Evolutionary conservation across 1,140 invertebrate species (phyloP), one percentile per base, ranked within the genome.

Genomic region (Hycleus cichorii): DNA sequence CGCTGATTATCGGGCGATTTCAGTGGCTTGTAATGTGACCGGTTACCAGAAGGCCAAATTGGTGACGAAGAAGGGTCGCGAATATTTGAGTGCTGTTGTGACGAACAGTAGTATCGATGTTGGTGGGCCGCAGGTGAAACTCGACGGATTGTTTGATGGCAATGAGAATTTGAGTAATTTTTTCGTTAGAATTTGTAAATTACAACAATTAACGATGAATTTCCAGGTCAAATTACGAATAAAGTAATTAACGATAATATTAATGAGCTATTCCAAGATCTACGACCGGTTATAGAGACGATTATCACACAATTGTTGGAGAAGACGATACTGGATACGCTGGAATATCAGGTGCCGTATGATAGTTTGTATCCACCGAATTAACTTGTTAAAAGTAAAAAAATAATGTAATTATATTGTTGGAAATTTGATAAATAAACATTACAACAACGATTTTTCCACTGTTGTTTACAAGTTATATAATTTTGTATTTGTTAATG

Each of bases 181-280:
- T 1, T 45, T 47, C 10, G 24, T 3, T 25, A 25, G 49, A 18
- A 3, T 12, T 27, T 8, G 18, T 50, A 7, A 32, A 48, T 48
- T 57, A 48, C 3, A 24, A n/a, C n/a, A 24, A 9, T 47, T 47
- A 47, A 24, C 18, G 27, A 10, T 49, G 43, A 12, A 54, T 11
- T 67, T 66, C 58, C 47, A 69, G 67, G 51, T 60, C 48, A 56
- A 26, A 60, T 61, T 12, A 67, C 65, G 2, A 69, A 69, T 45
- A 60, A 59, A n/a, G 58, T 66, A 2, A 67, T 69, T 32, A 69
- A 62, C 48, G 64, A 67, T 27, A 67, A 69, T 32, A 59, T 64
- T 10, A 59, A 67, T 44, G 62, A 62, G 26, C 40, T 69, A 26
- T 64, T 69, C 44, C 57, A 61, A 48, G 67, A 69, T 11, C 25